Conservation (phyloP, 2,888 invertebrate species). For the Pachycephus smyrnensis region DNA sequence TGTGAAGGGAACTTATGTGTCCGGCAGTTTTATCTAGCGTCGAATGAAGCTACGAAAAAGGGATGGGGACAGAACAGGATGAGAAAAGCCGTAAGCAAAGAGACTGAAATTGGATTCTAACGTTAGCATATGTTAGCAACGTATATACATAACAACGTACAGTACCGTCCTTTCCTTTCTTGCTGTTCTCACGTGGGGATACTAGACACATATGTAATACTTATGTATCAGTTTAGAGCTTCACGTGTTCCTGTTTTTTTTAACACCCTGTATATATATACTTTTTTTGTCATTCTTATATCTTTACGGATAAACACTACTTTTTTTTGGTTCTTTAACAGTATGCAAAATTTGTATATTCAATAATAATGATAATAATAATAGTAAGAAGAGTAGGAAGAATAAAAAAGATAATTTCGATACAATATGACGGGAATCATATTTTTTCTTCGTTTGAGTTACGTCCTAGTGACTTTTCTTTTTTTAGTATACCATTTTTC, state of each 20-base stretch:
- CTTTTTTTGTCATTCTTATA: background rate
- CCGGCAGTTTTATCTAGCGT: background rate
- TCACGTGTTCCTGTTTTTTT: background rate
- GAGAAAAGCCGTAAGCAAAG: constrained; percentile 3
- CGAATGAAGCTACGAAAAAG: background rate
- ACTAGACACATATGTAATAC: background rate
- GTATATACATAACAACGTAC: background rate
- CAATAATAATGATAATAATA: background rate
- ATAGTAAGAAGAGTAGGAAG: too few relatives aligned
- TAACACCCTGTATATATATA: background rate
- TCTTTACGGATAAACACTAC: background rate
- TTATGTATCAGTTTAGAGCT: background rate
- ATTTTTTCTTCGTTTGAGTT: background rate
- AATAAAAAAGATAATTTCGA: background rate
- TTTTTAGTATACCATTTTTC: background rate
- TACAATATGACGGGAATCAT: too few relatives aligned
- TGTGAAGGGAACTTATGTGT: constrained; percentile 3
- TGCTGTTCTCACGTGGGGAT: background rate
- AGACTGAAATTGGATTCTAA: constrained; percentile 6
- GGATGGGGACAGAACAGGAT: background rate
- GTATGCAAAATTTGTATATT: background rate
- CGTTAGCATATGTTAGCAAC: constrained; percentile 6
- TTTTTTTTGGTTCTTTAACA: background rate
- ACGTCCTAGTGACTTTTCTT: background rate
- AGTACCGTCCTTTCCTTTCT: background rate